Conservation (phyloP, 2,797 vertebrate species). For the Uromys caudimaculatus region DNA sequence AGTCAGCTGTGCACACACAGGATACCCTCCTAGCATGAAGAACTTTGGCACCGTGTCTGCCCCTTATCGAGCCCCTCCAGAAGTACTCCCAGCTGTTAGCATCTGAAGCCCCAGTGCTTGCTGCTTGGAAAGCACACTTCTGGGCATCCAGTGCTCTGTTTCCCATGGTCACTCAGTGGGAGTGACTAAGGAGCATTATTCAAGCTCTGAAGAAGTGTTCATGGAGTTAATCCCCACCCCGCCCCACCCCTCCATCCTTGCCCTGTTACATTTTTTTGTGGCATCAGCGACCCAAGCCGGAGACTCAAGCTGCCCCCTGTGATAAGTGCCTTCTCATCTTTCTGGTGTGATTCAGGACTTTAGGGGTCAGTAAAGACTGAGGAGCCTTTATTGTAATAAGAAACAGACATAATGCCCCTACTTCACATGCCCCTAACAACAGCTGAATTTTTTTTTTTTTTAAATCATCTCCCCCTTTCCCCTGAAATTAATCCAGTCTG, state of each 20-base stretch:
- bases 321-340: constrained; percentile 92
- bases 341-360: constrained; percentile 92
- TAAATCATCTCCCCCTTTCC: constrained; percentile 76
- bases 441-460: constrained; percentile 78
- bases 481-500: constrained; percentile 91
- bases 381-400: constrained; percentile 96
- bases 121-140: constrained; percentile 81
- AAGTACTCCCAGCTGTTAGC: constrained; percentile 76
- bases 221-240: constrained; percentile 55
- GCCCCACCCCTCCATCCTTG: constrained; percentile 84
- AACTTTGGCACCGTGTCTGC: constrained; percentile 73
- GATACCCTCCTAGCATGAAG: constrained; percentile 85
- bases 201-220: constrained; percentile 85
- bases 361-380: constrained; percentile 91
- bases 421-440: constrained; percentile 83
- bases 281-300: constrained; percentile 88
- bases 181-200: constrained; percentile 78
- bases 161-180: constrained; percentile 73
- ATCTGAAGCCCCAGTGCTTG: constrained; percentile 81
- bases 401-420: constrained; percentile 94
- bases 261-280: constrained; percentile 81
- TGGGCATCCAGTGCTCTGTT: constrained; percentile 74
- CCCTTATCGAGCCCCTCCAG: constrained; percentile 68
- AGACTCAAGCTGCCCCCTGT: constrained; percentile 92
- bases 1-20: constrained; percentile 80